phyloP scores from a whole-genome alignment of 2,888 invertebrate species.

The Lepetodrilus schrolli region DNA sequence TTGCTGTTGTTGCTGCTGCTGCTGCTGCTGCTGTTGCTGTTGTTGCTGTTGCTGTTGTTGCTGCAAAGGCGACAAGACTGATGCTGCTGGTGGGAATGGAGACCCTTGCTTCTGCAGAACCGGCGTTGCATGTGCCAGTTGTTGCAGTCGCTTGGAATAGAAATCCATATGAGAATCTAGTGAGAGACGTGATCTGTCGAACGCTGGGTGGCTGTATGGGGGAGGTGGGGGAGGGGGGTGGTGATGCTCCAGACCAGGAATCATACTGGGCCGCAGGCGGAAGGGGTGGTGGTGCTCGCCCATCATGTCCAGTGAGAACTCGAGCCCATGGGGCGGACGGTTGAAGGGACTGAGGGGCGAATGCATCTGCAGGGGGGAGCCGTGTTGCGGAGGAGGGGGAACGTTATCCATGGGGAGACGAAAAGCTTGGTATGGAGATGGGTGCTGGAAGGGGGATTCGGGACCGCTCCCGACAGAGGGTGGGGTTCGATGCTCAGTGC shows the following conservation, averaged over 20 bases:
- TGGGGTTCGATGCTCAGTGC: conserved; percentile 39
- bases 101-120: conserved; percentile 56
- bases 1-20: conserved; percentile 26
- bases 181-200: conserved; percentile 45
- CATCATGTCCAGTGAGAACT: conserved; percentile 86
- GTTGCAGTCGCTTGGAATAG: conserved; percentile 99
- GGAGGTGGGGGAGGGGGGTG: conserved; percentile 72
- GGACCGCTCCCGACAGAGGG: conserved; percentile 76
- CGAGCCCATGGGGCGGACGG: conserved; percentile 80
- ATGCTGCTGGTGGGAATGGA: conserved; percentile 51
- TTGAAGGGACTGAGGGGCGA: conserved; percentile 79
- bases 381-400: conserved; percentile 44
- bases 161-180: conserved; percentile 81
- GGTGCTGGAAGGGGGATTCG: conserved; percentile 49
- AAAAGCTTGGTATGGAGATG: conserved; percentile 76
- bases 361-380: conserved; percentile 38
- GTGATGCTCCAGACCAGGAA: conserved; percentile 26
- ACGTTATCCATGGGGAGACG: conserved; percentile 50
- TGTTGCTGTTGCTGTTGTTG: conserved; percentile 23
- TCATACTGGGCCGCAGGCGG: conserved; percentile 41
- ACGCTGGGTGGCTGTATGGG: conserved; percentile 52
- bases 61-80: conserved; percentile 22
- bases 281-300: conserved; percentile 50
- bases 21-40: conserved; percentile 25
- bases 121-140: conserved; percentile 85